Percentiles rank a stretch among this genome's conserved stretches.
phyloP scores from a whole-genome alignment of 2,113 vertebrate genomes.

The Actinemys pallida region DNA sequence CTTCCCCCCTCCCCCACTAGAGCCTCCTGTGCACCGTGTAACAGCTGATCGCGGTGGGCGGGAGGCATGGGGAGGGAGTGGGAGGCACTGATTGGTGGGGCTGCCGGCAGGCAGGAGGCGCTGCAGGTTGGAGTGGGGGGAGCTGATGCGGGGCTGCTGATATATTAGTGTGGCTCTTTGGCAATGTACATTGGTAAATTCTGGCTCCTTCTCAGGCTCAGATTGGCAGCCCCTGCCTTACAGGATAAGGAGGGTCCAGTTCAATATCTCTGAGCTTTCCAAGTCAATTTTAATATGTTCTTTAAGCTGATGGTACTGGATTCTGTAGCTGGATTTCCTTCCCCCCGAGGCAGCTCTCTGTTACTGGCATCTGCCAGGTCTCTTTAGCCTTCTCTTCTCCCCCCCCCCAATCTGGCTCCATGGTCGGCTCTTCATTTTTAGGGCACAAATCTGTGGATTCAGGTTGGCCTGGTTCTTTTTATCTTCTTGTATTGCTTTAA shows the following conservation, averaged over 20 bases:
- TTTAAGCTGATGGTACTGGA: neutral
- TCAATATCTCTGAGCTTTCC: neutral
- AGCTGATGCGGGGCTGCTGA: too few relatives aligned
- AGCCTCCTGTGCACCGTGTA: too few relatives aligned
- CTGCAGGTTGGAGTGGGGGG: too few relatives aligned
- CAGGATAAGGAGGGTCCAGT: neutral
- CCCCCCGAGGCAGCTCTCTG: neutral
- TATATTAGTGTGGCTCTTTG: too few relatives aligned
- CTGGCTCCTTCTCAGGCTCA: too few relatives aligned
- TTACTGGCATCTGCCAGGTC: neutral
- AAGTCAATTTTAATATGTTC: neutral
- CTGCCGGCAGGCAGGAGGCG: too few relatives aligned
- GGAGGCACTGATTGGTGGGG: too few relatives aligned
- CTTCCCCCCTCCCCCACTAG: too few relatives aligned
- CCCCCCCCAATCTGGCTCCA: neutral
- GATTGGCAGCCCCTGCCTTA: neutral
- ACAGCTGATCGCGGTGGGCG: too few relatives aligned
- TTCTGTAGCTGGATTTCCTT: neutral
- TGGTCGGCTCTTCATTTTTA: neutral
- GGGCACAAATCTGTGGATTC: neutral
- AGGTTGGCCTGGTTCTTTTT: neutral
- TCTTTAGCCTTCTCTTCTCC: neutral
- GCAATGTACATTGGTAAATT: too few relatives aligned
- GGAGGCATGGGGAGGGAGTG: too few relatives aligned
- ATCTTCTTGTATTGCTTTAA: neutral